Percentiles rank a stretch among this genome's conserved stretches.
phyloP scores from a whole-genome alignment of 1,140 invertebrate genomes.

The Pantala flavescens region DNA sequence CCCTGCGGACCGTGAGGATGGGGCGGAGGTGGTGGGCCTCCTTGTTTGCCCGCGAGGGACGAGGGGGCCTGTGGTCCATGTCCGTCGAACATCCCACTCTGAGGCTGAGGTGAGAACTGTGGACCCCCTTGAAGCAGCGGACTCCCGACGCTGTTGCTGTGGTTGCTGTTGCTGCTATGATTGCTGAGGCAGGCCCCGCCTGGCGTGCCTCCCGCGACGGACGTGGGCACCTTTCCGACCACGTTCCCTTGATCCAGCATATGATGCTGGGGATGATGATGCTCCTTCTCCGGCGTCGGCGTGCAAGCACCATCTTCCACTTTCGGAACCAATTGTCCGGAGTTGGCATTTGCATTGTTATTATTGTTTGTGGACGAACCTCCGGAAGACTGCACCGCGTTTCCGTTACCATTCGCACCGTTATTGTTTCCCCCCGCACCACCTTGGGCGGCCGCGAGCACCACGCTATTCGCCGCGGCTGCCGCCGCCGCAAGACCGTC shows the following conservation, averaged over 20 bases:
- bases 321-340: not conserved
- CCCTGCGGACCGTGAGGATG: not conserved
- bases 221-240: not conserved
- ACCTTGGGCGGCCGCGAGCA: conserved; percentile 26
- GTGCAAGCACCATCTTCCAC: conserved; percentile 14
- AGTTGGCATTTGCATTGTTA: not conserved
- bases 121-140: not conserved
- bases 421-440: conserved; percentile 21
- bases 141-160: not conserved
- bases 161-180: not conserved
- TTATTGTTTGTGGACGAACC: not conserved
- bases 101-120: not conserved
- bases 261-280: conserved; percentile 10
- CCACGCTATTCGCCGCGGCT: conserved; percentile 21
- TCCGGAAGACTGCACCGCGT: not conserved
- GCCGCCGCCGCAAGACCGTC: conserved; percentile 27
- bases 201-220: not conserved
- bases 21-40: not conserved
- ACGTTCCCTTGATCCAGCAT: not conserved
- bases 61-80: conserved; percentile 34
- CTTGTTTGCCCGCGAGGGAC: conserved; percentile 30
- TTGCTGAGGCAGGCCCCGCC: not conserved
- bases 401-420: conserved; percentile 14
- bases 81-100: conserved; percentile 18
- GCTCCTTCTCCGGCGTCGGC: not conserved